Evolutionary conservation across 2,888 invertebrate genomes (phyloP).

Genomic region (Epistrophella euchroma): DNA sequence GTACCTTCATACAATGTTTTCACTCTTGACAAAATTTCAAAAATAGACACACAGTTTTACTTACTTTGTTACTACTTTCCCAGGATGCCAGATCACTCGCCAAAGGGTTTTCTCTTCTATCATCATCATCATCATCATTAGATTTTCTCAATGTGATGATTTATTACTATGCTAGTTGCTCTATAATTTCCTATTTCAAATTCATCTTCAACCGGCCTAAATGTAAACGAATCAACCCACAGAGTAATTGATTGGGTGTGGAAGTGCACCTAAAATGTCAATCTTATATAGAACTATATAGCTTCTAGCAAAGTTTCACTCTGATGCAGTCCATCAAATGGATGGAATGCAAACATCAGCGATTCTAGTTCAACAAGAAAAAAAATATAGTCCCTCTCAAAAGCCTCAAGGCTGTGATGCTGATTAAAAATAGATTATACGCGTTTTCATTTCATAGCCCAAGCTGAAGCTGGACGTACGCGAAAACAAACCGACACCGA

Average conservation of each 20-base stretch:
- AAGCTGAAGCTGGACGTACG: conserved; percentile 36
- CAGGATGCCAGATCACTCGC: background rate
- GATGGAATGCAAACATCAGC: conserved; percentile 45
- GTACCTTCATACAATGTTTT: too few relatives aligned
- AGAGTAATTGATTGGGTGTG: conserved; percentile 68
- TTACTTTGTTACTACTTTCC: too few relatives aligned
- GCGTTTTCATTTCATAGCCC: conserved; percentile 44
- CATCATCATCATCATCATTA: conserved; percentile 18
- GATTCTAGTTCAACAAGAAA: conserved; percentile 10
- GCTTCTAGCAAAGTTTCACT: conserved; percentile 20
- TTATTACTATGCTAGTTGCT: conserved; percentile 35
- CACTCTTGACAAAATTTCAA: too few relatives aligned
- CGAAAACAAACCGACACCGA: conserved; percentile 9
- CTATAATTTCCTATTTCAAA: conserved; percentile 52
- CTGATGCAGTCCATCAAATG: conserved; percentile 46
- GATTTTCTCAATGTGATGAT: conserved; percentile 37
- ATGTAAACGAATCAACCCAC: conserved; percentile 42
- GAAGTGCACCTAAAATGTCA: conserved; percentile 65
- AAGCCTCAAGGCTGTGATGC: conserved; percentile 62
- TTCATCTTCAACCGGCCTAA: conserved; percentile 27
- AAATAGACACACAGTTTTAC: too few relatives aligned
- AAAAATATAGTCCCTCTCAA: conserved; percentile 22
- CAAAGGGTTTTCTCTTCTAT: conserved; percentile 10
- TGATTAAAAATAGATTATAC: conserved; percentile 74
- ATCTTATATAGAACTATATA: conserved; percentile 27